Evolutionary conservation across 1,140 invertebrate genomes (phyloP).

Genomic region (Papilio aristodemus): DNA sequence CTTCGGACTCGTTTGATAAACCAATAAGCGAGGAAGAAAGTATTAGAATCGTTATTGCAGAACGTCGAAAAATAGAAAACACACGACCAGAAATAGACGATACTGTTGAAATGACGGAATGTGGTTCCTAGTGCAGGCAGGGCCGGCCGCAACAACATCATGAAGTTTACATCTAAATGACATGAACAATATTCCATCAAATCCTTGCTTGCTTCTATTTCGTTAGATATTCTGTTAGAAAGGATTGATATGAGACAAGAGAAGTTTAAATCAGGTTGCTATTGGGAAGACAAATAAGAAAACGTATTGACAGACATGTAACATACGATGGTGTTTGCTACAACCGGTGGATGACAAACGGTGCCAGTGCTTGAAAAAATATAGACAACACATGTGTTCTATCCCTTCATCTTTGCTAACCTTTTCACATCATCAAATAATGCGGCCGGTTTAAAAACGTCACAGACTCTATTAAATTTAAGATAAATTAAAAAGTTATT

Average conservation of each 20-base stretch:
- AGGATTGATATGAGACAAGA: constrained; percentile 47
- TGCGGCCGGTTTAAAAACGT: constrained; percentile 73
- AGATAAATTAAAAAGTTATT: constrained; percentile 62
- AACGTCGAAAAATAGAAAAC: constrained; percentile 73
- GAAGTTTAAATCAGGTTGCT: constrained; percentile 69
- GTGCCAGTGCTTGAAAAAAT: constrained; percentile 43
- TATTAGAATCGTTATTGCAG: constrained; percentile 77
- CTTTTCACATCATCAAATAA: constrained; percentile 54
- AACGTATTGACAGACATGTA: constrained; percentile 2
- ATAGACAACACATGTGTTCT: constrained; percentile 38
- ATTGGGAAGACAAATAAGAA: constrained; percentile 51
- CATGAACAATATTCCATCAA: constrained; percentile 40
- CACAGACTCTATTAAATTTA: constrained; percentile 75
- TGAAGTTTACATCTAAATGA: constrained; percentile 74
- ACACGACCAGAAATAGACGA: constrained; percentile 68
- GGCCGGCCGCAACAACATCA: constrained; percentile 77
- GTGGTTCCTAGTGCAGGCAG: constrained; percentile 76
- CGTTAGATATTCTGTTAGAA: constrained; percentile 30
- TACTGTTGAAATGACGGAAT: constrained; percentile 69
- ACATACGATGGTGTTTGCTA: constrained; percentile 30
- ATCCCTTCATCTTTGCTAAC: constrained; percentile 40
- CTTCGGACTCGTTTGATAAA: constrained; percentile 49
- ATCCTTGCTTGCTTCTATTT: constrained; percentile 38
- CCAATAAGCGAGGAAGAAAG: constrained; percentile 73
- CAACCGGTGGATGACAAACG: constrained; percentile 40